Percentiles rank a stretch among this genome's conserved stretches.
Conservation (phyloP, 2,888 invertebrate species). For the Minunthozetes semirufus region DNA sequence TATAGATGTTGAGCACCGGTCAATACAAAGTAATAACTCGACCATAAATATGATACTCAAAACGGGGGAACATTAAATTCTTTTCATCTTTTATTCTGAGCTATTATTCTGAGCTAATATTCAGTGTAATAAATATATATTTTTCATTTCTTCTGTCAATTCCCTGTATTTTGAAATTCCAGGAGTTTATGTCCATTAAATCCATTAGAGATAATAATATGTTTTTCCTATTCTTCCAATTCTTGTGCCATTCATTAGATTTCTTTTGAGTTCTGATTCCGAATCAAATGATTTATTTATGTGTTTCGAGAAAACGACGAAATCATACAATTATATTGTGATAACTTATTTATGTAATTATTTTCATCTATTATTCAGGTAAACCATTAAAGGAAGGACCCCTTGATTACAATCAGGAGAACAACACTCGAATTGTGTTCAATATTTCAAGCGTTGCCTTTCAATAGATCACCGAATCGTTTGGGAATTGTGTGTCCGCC, state of each 20-base stretch:
- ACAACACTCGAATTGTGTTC: background rate
- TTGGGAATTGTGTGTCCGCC: background rate
- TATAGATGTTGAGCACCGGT: background rate
- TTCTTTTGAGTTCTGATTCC: background rate
- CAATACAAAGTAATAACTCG: constrained; percentile 4
- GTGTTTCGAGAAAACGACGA: background rate
- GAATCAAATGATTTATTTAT: background rate
- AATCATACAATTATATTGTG: constrained; percentile 8
- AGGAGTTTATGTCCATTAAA: background rate
- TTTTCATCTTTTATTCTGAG: background rate
- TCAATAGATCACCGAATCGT: background rate
- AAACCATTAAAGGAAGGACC: background rate
- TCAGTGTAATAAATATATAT: background rate
- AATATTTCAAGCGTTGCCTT: background rate
- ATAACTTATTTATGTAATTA: background rate
- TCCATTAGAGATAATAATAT: background rate
- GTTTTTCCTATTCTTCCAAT: too few species aligned
- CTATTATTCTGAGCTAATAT: background rate
- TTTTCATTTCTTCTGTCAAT: background rate
- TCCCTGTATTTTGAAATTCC: background rate
- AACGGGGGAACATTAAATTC: background rate
- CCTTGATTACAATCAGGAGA: background rate
- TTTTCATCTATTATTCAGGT: constrained; percentile 5
- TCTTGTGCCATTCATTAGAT: background rate
- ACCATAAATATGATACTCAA: background rate